Evolutionary conservation across 2,113 vertebrate species (phyloP), one percentile per base, ranked within the genome.

Genomic region (Podocnemis expansa): DNA sequence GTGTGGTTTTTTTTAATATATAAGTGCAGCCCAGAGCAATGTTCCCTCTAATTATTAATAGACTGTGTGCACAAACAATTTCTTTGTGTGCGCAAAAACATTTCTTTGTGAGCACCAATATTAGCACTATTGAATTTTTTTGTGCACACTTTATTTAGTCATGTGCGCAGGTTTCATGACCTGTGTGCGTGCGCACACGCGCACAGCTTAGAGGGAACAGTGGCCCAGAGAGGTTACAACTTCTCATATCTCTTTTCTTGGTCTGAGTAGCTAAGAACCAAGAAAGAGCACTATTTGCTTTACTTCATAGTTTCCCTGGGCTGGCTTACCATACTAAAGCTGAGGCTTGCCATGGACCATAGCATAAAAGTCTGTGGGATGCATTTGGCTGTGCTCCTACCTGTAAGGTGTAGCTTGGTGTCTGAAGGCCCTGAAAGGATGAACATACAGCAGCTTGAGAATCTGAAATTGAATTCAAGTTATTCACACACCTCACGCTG

Each of bases 361-460:
- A 70, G 67, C 11, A 58, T 43, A 10, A 67, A 51, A 51, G 52
- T 47, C 47, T 82, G 3, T 80, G 10, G 63, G 29, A 3, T 75
- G 27, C 73, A 17, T 88, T 82, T 75, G 31, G 6, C 76, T 55
- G 52, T 82, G 47, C 47, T 29, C 4, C 5, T 56, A 58, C 54
- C 92, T 70, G 29, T 41, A 55, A 93, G 85, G 82, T 38, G 92
- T 49, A 27, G 55, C 54, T 2, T 13, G 7, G n/a, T 51, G 38
- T 24, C 0, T 3, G n/a, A 13, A 9, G 89, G 81, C 89, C 88
- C 54, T 67, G 10, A 43, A 43, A 89, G 14, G 55, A 55, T 82
- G 78, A 56, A 56, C 0, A 0, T 31, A 17, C 5, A 24, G 3
- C 54, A n/a, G 14, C 60, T 63, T 63, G n/a, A 82, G 89, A 80